Evolutionary conservation across 2,888 invertebrate species (phyloP).

Genomic region (Melanostoma scalare): DNA sequence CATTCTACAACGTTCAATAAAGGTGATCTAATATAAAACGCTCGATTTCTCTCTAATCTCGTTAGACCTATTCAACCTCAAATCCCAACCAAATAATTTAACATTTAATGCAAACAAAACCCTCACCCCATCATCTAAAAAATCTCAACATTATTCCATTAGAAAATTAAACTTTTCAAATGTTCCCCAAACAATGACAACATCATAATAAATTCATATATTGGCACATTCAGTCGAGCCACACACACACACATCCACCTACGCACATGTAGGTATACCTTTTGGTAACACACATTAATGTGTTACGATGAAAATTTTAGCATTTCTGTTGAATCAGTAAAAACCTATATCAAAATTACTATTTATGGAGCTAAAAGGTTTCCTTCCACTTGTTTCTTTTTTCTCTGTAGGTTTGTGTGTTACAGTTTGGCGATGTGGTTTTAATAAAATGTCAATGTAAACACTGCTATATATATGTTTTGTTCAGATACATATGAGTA

Average conservation of each 20-base stretch:
- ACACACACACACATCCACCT: background rate
- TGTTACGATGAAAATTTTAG: constrained; percentile 65
- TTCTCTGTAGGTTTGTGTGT: constrained; percentile 4
- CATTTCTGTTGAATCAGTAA: constrained; percentile 72
- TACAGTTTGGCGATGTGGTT: constrained; percentile 48
- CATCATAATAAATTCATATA: constrained; percentile 52
- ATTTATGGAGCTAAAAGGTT: constrained; percentile 60
- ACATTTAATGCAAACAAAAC: constrained; percentile 13
- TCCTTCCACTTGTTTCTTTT: constrained; percentile 1
- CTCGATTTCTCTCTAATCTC: too few species aligned
- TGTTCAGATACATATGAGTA: background rate
- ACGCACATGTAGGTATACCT: background rate
- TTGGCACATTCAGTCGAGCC: constrained; percentile 41
- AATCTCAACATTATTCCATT: constrained; percentile 62
- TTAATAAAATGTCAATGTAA: constrained; percentile 47
- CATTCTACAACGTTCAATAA: too few species aligned
- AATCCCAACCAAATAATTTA: background rate
- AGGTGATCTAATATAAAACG: too few species aligned
- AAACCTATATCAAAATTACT: constrained; percentile 72
- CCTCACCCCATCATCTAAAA: constrained; percentile 8
- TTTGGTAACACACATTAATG: constrained; percentile 37
- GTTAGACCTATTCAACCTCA: background rate
- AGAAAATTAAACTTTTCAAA: constrained; percentile 65
- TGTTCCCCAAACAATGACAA: constrained; percentile 37
- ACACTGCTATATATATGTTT: constrained; percentile 37